These are phyloP conservation scores for Bubo blakistoni DNA, from an alignment of 2,113 vertebrate species.

Conservation along the genomic window DNA sequence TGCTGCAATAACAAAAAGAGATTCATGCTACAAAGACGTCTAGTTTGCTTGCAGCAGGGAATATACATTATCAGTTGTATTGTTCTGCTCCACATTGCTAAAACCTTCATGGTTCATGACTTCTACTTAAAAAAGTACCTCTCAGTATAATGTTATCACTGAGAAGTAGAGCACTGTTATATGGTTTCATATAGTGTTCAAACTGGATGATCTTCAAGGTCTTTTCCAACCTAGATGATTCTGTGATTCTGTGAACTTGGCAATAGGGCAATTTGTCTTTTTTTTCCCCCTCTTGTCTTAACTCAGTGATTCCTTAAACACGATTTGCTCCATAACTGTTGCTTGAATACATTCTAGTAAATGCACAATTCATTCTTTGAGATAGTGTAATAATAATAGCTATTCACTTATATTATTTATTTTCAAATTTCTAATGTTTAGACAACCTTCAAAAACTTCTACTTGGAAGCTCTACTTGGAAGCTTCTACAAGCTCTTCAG, in stretches of 20 bases:
- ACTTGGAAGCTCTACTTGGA: too few species aligned
- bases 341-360: not conserved
- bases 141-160: not conserved
- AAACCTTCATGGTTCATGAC: not conserved
- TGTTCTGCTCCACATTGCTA: not conserved
- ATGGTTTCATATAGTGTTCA: not conserved
- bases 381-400: not conserved
- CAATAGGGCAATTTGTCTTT: not conserved
- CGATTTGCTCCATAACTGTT: not conserved
- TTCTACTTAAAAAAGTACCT: not conserved
- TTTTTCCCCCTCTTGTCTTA: not conserved
- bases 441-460: not conserved
- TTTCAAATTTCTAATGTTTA: not conserved
- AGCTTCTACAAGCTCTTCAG: too few species aligned
- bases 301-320: not conserved
- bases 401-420: not conserved
- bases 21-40: not conserved
- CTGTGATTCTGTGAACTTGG: not conserved
- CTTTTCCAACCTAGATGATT: too few species aligned
- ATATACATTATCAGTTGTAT: not conserved
- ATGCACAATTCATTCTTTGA: not conserved
- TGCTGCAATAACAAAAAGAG: not conserved
- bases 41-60: not conserved
- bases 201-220: too few species aligned
- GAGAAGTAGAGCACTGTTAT: not conserved